phyloP scores from a whole-genome alignment of 2,113 vertebrate genomes.

The Microcebus murinus region DNA sequence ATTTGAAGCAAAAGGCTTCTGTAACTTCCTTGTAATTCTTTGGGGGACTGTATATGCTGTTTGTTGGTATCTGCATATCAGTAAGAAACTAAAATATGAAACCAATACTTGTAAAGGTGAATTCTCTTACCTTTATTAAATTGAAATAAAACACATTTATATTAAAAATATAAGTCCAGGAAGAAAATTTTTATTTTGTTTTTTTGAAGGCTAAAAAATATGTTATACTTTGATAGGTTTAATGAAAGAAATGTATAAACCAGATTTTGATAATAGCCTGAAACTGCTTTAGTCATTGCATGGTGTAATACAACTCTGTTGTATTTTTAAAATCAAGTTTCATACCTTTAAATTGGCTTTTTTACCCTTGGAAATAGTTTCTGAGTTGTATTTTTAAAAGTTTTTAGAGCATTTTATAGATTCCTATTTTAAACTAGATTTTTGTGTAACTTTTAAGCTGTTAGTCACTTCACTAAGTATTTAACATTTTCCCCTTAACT shows the following conservation, averaged over 20 bases:
- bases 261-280: constrained; percentile 20
- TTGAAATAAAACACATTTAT: background rate
- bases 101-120: constrained; percentile 52
- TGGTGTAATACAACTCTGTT: background rate
- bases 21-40: constrained; percentile 82
- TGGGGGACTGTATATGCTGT: constrained; percentile 87
- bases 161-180: background rate
- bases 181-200: constrained; percentile 37
- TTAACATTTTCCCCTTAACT: background rate
- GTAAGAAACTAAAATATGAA: constrained; percentile 62
- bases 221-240: background rate
- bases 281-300: background rate
- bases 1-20: constrained; percentile 87
- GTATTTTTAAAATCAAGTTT: constrained; percentile 9
- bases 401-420: background rate
- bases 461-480: background rate
- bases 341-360: background rate
- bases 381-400: constrained; percentile 5
- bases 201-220: background rate
- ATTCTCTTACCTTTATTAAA: background rate
- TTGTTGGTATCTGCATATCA: constrained; percentile 73
- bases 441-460: constrained; percentile 30
- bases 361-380: background rate
- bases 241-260: constrained; percentile 40
- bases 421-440: constrained; percentile 36